Conservation (phyloP, 2,113 vertebrate genomes). For the Saimiri boliviensis region DNA sequence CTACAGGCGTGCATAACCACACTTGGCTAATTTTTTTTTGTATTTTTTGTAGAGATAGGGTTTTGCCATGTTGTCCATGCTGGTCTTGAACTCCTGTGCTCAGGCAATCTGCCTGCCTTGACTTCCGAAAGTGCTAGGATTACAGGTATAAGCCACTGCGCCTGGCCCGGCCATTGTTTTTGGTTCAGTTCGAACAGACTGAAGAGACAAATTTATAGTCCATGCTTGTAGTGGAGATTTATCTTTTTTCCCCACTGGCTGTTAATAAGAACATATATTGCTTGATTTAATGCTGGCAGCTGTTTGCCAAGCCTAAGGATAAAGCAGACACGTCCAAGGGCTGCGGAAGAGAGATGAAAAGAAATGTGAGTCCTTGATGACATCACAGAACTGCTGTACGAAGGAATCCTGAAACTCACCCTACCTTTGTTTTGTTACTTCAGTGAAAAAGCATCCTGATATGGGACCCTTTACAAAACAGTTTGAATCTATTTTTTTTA, state of each 20-base stretch:
- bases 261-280: not conserved
- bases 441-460: not conserved
- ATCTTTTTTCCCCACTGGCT: not conserved
- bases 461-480: not conserved
- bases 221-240: not conserved
- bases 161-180: not conserved
- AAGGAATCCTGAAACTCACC: not conserved
- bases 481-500: constrained; percentile 11
- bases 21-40: too few species aligned
- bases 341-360: not conserved
- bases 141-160: too few species aligned
- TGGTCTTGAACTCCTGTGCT: too few species aligned
- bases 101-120: too few species aligned
- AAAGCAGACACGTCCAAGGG: not conserved
- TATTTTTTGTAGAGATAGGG: too few species aligned
- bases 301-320: constrained; percentile 27
- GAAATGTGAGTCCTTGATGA: not conserved
- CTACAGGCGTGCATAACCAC: too few species aligned
- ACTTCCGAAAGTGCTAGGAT: too few species aligned
- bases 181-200: not conserved
- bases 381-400: not conserved
- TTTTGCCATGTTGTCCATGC: too few species aligned
- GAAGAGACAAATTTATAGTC: not conserved
- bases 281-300: not conserved
- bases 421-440: constrained; percentile 27